Percentiles rank a stretch among this genome's conserved stretches.
These are phyloP conservation scores for Electrona antarctica DNA, from an alignment of 2,113 vertebrate genomes.

Conservation along the genomic window DNA sequence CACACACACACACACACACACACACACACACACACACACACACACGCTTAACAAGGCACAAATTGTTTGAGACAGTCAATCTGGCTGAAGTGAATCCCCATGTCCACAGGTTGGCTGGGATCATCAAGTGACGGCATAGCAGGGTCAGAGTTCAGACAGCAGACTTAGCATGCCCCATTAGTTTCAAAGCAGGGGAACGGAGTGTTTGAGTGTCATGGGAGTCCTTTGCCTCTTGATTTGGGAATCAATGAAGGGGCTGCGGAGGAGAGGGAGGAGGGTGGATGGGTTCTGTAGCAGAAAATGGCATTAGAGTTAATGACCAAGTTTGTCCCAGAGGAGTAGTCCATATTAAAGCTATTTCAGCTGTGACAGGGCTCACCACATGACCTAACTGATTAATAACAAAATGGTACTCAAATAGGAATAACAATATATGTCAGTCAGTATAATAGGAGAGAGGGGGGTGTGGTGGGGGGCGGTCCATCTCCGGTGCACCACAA, in stretches of 20 bases:
- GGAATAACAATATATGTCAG: slow-evolving; percentile 73
- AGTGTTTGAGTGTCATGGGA: slow-evolving; percentile 67
- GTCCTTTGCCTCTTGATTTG: slow-evolving; percentile 74
- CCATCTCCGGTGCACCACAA: not conserved
- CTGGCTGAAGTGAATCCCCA: slow-evolving; percentile 53
- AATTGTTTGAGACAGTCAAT: slow-evolving; percentile 66
- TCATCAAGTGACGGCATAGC: slow-evolving; percentile 43
- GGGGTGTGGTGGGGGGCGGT: too few relatives aligned
- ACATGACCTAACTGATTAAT: slow-evolving; percentile 76
- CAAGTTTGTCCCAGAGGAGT: slow-evolving; percentile 75
- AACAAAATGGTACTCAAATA: slow-evolving; percentile 68
- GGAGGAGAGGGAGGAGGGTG: slow-evolving; percentile 15
- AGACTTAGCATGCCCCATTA: slow-evolving; percentile 56
- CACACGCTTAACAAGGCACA: slow-evolving; percentile 54
- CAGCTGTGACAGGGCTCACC: slow-evolving; percentile 72
- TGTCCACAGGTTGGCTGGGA: slow-evolving; percentile 52
- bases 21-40: slow-evolving; percentile 32
- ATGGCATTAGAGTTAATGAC: slow-evolving; percentile 83
- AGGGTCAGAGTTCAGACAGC: slow-evolving; percentile 69
- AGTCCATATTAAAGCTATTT: slow-evolving; percentile 79
- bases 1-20: slow-evolving; percentile 25
- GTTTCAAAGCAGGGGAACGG: slow-evolving; percentile 38
- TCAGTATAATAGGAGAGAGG: slow-evolving; percentile 47
- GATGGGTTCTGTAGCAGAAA: slow-evolving; percentile 73
- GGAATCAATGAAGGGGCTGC: slow-evolving; percentile 67